phyloP scores from a whole-genome alignment of 2,888 invertebrate species.

The Amaurobius ferox region DNA sequence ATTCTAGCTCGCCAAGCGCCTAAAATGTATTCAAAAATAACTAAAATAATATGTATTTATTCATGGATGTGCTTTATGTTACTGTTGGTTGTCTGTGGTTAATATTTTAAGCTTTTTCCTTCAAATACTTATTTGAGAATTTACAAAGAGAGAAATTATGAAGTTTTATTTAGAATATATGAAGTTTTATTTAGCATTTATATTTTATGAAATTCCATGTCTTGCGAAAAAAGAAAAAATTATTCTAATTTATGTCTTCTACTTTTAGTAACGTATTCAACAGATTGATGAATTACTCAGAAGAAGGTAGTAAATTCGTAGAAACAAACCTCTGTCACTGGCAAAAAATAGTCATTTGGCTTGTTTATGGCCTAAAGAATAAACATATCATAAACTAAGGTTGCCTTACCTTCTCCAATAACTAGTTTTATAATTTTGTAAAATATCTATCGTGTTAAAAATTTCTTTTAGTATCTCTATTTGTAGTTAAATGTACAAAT shows the following conservation, averaged over 20 bases:
- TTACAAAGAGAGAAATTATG: too few species aligned
- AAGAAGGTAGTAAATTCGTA: background rate
- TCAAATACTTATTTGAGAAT: background rate
- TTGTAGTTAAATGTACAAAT: constrained; percentile 54
- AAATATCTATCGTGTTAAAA: constrained; percentile 38
- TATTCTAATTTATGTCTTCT: background rate
- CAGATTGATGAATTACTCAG: background rate
- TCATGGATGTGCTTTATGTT: background rate
- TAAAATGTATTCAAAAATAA: too few species aligned
- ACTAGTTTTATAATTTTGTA: constrained; percentile 68
- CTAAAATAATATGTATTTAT: too few species aligned
- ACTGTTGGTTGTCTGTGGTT: background rate
- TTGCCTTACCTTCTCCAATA: constrained; percentile 69
- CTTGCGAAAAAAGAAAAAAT: too few species aligned
- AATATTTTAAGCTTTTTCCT: background rate
- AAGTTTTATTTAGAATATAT: too few species aligned
- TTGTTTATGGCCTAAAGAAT: constrained; percentile 51
- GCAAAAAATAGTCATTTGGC: constrained; percentile 17
- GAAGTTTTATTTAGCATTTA: too few species aligned
- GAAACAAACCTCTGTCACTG: background rate
- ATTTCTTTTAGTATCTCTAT: constrained; percentile 35
- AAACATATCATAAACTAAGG: constrained; percentile 69
- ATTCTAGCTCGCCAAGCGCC: too few species aligned
- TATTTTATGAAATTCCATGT: too few species aligned
- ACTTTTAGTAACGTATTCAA: background rate